Evolutionary conservation across 2,113 vertebrate genomes (phyloP), one percentile per base, ranked within the genome.

Genomic region (Cryptotis parvus): DNA sequence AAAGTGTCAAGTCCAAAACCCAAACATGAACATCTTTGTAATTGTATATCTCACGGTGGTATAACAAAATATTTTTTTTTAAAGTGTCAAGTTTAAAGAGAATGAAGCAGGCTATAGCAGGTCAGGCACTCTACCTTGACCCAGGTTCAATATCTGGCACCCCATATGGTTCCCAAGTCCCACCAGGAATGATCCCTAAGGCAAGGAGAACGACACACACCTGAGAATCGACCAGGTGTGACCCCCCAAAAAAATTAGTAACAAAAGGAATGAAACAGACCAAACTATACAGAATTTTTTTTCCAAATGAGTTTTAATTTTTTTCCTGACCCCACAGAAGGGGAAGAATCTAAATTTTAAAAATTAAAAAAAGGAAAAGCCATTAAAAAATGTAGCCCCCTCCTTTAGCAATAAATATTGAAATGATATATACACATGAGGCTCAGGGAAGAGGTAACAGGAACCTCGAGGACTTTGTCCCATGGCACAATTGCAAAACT

Each of bases 351-450:
- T 92, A 86, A 87, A 94, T 79, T 83, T 95, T 72, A 87, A 88
- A 96, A 89, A 90, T 77, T 80, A 87, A 84, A 91, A 90, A 87
- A 93, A 96, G 91, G 91, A 94, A 92, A 92, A 89, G 55, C 45
- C 78, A 91, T 88, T 83, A 80, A 61, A 95, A 94, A 94, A 76
- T 91, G 68, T 66, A 91, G 58, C 41, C 87, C 73, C 85, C 65
- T 91, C 80, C 80, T 69, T 94, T 73, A 85, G 41, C 78, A 97
- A 96, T 97, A 97, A 97, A 97, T 97, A 97, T 68, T 94, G 83
- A 94, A 94, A 90, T 76, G 72, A 96, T 94, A 96, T 95, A 90
- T 94, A 97, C 83, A 97, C 61, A 92, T 3, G 77, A 93, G 82
- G 94, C 95, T 95, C 55, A 88, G 82, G 85, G 91, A 95, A 79